Evolutionary conservation across 2,888 invertebrate species (phyloP), one percentile per base, ranked within the genome.

Genomic region (Rapana venosa): DNA sequence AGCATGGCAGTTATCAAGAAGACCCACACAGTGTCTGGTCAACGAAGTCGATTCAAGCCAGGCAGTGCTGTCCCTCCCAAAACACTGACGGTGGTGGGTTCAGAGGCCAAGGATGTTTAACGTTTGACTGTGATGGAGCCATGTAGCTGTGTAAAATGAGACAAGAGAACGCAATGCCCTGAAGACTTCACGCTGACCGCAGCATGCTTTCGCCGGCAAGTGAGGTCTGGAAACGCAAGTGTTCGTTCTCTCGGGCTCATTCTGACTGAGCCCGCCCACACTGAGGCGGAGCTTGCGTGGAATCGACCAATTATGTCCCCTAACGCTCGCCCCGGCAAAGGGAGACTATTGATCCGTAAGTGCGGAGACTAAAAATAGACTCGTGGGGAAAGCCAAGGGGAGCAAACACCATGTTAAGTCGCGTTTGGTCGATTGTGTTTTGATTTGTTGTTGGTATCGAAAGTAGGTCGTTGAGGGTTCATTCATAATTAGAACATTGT

Each of bases 231-330:
- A 61, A 61, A 58, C 13, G 2, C 61, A 11, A 22, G 32, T 22
- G 32, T n/a, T 58, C 58, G n/a, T n/a, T 6, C 83, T 35, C 0
- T 15, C 47, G 15, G 81, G 47, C 26, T 26, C 83, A 26, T 26
- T 8, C 30, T 20, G 56, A 32, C 32, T 20, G 32, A 86, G 20
- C 86, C 58, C 86, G 58, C 58, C 86, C 86, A 56, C 32, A 32
- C 8, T 30, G 5, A 35, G 86, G 86, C 86, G 86, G 86, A 30
- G 86, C 86, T 22, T 86, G 86, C 61, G 30, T 22, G 86, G 61
- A 32, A 86, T 66, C 86, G 11, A 86, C 86, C 86, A 86, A 86
- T 86, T 30, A 86, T 61, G n/a, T 61, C 32, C 58, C 58, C 86
- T 86, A 86, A 86, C 30, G 86, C 86, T 66, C 86, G 58, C 58